Conservation (phyloP, 2,797 vertebrate genomes). For the Passerculus sandwichensis region DNA sequence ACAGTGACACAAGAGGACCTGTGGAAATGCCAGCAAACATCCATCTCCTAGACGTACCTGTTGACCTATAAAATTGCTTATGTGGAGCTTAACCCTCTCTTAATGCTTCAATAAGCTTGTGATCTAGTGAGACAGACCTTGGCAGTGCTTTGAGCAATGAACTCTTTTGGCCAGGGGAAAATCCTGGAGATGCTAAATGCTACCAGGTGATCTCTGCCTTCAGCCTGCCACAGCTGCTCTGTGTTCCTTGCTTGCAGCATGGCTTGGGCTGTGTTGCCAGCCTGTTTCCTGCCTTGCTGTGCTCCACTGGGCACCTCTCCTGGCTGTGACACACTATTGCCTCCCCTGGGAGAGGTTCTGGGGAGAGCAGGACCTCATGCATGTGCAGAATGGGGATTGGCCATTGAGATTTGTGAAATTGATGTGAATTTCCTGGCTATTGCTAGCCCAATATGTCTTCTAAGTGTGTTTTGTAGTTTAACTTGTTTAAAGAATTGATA, state of each 20-base stretch:
- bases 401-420: not conserved
- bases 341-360: not conserved
- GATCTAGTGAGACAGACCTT: not conserved
- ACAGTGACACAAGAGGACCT: not conserved
- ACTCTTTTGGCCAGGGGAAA: not conserved
- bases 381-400: not conserved
- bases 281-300: not conserved
- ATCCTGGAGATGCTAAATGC: not conserved
- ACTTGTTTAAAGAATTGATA: not conserved
- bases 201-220: not conserved
- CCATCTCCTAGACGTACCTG: not conserved
- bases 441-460: not conserved
- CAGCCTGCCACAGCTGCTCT: accelerated
- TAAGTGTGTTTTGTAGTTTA: not conserved
- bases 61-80: not conserved
- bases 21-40: not conserved
- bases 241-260: not conserved
- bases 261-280: not conserved
- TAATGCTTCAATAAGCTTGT: not conserved
- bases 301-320: not conserved
- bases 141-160: not conserved
- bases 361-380: not conserved
- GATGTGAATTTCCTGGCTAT: not conserved
- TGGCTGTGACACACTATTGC: not conserved
- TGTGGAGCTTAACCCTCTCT: not conserved